phyloP scores from a whole-genome alignment of 2,888 invertebrate species.

The Gandaritis pyraliata region DNA sequence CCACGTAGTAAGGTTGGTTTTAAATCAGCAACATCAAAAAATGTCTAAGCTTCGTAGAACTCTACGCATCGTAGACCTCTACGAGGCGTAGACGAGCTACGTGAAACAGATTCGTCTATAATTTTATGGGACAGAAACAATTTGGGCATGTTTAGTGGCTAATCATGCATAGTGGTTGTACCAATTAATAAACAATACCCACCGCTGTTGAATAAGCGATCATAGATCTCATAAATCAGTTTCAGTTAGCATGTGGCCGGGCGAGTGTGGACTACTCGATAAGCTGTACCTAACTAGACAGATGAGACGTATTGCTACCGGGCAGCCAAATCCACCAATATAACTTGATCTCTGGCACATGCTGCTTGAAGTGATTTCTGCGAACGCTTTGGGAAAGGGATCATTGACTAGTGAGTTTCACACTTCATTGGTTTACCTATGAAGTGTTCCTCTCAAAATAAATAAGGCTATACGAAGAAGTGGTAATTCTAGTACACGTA shows the following conservation, averaged over 20 bases:
- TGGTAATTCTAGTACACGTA: too few relatives aligned
- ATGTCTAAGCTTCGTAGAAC: neutral
- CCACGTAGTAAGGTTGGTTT: neutral
- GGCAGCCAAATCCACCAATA: slow-evolving; percentile 48
- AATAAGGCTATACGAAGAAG: too few relatives aligned
- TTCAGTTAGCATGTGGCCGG: slow-evolving; percentile 69
- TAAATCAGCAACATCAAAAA: neutral
- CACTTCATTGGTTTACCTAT: slow-evolving; percentile 39
- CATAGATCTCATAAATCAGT: slow-evolving; percentile 73
- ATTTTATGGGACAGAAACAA: neutral
- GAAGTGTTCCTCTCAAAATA: neutral
- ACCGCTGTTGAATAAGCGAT: slow-evolving; percentile 63
- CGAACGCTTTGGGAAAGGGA: slow-evolving; percentile 40
- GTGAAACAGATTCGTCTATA: neutral
- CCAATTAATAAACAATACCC: slow-evolving; percentile 63
- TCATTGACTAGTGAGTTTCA: slow-evolving; percentile 43
- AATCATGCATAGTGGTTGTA: slow-evolving; percentile 51
- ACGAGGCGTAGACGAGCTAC: neutral
- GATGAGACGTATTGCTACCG: slow-evolving; percentile 68
- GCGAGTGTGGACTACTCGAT: slow-evolving; percentile 70
- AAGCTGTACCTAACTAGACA: slow-evolving; percentile 64
- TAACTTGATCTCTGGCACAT: slow-evolving; percentile 51
- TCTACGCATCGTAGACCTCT: slow-evolving; percentile 4
- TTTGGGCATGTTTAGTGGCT: slow-evolving; percentile 28
- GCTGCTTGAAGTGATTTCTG: slow-evolving; percentile 41